Evolutionary conservation across 1,140 invertebrate species (phyloP).

Genomic region (Anthonomus grandis): DNA sequence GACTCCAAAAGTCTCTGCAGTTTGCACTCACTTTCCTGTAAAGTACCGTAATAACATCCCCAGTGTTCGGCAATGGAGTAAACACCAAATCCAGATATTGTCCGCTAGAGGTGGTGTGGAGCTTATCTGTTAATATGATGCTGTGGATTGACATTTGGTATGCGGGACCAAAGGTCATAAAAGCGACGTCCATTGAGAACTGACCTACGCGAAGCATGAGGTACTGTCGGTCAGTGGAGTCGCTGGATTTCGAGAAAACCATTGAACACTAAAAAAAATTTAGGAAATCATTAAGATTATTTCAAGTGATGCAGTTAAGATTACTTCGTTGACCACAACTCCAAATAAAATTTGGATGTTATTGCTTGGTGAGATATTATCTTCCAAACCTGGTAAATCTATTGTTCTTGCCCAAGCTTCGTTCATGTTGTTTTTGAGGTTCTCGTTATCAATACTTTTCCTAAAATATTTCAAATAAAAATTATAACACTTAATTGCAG

Average conservation of each 20-base stretch:
- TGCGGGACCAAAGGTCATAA: constrained; percentile 77
- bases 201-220: constrained; percentile 70
- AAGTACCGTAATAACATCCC: constrained; percentile 67
- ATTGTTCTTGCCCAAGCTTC: constrained; percentile 72
- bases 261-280: constrained; percentile 36
- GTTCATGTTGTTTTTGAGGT: constrained; percentile 38
- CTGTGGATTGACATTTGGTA: constrained; percentile 70
- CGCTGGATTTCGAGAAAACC: constrained; percentile 58
- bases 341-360: constrained; percentile 68
- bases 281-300: not conserved
- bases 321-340: constrained; percentile 68
- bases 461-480: constrained; percentile 13
- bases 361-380: constrained; percentile 77
- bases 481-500: not conserved
- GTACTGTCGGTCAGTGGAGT: constrained; percentile 69
- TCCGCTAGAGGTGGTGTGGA: constrained; percentile 69
- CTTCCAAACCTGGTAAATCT: constrained; percentile 79
- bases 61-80: constrained; percentile 51
- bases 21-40: constrained; percentile 70
- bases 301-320: not conserved
- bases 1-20: constrained; percentile 78
- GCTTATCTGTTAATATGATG: constrained; percentile 75
- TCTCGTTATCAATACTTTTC: constrained; percentile 18
- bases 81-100: constrained; percentile 75
- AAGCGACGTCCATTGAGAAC: constrained; percentile 68